These are phyloP conservation scores for Ctenopoma kingsleyae DNA, from an alignment of 2,797 vertebrate species.

Conservation along the genomic window DNA sequence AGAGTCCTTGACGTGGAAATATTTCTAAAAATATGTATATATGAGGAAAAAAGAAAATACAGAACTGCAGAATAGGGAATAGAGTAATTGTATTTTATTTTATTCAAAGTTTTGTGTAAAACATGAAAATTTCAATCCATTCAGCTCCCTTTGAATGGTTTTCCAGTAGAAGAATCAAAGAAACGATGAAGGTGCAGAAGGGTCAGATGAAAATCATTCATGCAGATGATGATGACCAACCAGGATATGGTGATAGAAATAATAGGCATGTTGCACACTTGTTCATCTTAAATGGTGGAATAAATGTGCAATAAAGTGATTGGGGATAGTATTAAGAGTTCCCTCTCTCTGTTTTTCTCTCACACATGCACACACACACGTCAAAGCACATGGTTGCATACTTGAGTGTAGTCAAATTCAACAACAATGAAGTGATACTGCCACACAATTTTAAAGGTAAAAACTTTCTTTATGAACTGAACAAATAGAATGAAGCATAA, in stretches of 20 bases:
- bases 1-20: neutral
- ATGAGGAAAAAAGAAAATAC: neutral
- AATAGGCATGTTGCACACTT: neutral
- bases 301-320: constrained; percentile 14
- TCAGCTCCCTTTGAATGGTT: neutral
- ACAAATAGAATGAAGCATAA: constrained; percentile 12
- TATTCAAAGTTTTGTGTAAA: neutral
- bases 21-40: neutral
- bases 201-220: constrained; percentile 2
- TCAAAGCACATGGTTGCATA: neutral
- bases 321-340: neutral
- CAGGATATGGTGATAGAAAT: neutral
- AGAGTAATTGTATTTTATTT: neutral
- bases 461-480: constrained; percentile 9
- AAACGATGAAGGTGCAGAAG: neutral
- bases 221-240: constrained; percentile 12
- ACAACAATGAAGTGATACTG: constrained; percentile 7
- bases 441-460: constrained; percentile 3
- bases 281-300: constrained; percentile 13
- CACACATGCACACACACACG: neutral
- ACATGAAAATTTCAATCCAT: neutral
- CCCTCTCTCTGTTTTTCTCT: neutral
- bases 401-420: neutral
- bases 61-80: neutral
- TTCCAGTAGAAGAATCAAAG: neutral